Conservation (phyloP, 2,888 invertebrate species). For the Scelioninae gen. 1 region DNA sequence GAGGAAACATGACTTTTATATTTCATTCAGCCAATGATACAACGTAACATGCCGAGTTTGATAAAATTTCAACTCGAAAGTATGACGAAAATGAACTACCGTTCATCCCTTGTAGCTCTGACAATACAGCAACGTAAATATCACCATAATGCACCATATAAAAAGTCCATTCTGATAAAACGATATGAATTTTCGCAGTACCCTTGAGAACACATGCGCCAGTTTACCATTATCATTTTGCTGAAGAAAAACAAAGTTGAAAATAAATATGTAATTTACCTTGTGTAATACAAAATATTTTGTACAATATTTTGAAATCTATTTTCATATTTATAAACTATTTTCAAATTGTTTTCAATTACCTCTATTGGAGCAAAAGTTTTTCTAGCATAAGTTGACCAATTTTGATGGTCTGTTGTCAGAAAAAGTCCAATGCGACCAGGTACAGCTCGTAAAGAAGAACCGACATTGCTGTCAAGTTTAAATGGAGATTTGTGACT, state of each 20-base stretch:
- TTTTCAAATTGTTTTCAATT: too few species aligned
- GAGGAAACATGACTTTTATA: slow-evolving; percentile 6
- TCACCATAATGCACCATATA: slow-evolving; percentile 53
- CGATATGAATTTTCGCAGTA: slow-evolving; percentile 37
- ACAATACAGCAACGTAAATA: slow-evolving; percentile 48
- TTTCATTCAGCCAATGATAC: not conserved
- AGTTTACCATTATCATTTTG: slow-evolving; percentile 31
- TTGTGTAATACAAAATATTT: too few species aligned
- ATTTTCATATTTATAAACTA: too few species aligned
- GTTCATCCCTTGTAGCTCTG: slow-evolving; percentile 30
- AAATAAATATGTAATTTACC: not conserved
- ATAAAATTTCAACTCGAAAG: not conserved
- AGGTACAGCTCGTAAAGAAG: slow-evolving; percentile 70
- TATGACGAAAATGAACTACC: not conserved
- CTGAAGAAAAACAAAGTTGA: slow-evolving; percentile 29
- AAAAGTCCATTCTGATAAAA: slow-evolving; percentile 56
- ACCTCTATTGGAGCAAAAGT: slow-evolving; percentile 26
- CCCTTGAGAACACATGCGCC: slow-evolving; percentile 20
- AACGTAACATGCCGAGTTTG: not conserved
- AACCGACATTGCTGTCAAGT: slow-evolving; percentile 51
- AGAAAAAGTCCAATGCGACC: slow-evolving; percentile 70
- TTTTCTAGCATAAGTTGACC: slow-evolving; percentile 10
- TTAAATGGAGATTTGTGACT: slow-evolving; percentile 69
- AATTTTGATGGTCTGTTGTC: slow-evolving; percentile 35
- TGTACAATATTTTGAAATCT: too few species aligned